phyloP scores from a whole-genome alignment of 2,113 vertebrate genomes.

The Sialia sialis region DNA sequence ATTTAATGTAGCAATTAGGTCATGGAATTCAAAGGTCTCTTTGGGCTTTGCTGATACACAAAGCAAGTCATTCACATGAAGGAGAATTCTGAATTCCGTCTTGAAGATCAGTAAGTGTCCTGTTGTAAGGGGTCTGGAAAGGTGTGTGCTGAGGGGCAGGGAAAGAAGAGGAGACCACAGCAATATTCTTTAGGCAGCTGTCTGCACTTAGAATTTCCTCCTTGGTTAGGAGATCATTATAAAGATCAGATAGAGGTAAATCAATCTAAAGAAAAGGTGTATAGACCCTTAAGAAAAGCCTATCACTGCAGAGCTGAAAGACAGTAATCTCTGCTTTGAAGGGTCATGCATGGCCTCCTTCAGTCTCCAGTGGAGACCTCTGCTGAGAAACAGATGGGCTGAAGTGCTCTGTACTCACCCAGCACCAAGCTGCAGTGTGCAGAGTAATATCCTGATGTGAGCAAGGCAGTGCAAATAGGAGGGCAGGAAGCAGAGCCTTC shows the following conservation, averaged over 20 bases:
- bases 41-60: background rate
- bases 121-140: background rate
- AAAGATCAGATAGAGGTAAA: background rate
- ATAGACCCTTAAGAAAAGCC: background rate
- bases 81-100: background rate
- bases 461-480: background rate
- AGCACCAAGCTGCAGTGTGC: background rate
- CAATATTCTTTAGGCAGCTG: background rate
- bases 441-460: background rate
- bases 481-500: background rate
- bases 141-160: background rate
- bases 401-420: background rate
- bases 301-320: background rate
- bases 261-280: background rate
- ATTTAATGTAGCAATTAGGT: slow-evolving; percentile 27
- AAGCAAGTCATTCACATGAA: background rate
- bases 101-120: background rate
- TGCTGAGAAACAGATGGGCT: background rate
- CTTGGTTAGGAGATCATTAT: background rate
- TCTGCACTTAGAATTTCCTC: background rate
- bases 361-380: background rate
- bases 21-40: background rate
- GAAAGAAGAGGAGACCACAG: background rate
- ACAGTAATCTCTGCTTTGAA: background rate
- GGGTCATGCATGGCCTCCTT: background rate